Conservation (phyloP, 2,888 invertebrate species). For the Eupithecia exiguata region DNA sequence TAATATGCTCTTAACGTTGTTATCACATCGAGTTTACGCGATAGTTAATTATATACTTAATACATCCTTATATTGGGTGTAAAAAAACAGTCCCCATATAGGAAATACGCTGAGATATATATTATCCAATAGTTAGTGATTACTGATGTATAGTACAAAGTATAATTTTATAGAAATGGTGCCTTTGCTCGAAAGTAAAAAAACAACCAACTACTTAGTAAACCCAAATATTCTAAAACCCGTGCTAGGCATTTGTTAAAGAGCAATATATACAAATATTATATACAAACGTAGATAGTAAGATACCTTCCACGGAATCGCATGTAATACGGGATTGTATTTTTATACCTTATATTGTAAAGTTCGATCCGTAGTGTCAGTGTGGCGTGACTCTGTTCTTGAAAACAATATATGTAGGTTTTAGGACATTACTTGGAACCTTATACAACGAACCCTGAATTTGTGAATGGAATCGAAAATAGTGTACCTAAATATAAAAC, state of each 20-base stretch:
- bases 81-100: conserved; percentile 15
- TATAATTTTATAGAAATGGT: background rate
- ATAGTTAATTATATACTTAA: conserved; percentile 37
- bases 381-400: conserved; percentile 17
- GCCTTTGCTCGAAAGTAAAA: background rate
- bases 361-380: conserved; percentile 1
- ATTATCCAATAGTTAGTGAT: background rate
- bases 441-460: conserved; percentile 14
- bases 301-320: background rate
- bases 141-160: background rate
- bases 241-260: background rate
- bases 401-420: background rate
- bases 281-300: background rate
- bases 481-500: background rate
- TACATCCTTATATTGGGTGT: conserved; percentile 23
- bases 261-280: background rate
- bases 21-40: conserved; percentile 42
- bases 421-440: conserved; percentile 8
- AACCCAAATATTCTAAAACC: background rate
- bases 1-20: conserved; percentile 36
- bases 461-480: background rate
- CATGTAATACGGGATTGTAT: conserved; percentile 8
- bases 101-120: background rate
- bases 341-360: conserved; percentile 23
- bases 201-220: too few species aligned